Conservation (phyloP, 2,113 vertebrate genomes). For the Panthera uncia region DNA sequence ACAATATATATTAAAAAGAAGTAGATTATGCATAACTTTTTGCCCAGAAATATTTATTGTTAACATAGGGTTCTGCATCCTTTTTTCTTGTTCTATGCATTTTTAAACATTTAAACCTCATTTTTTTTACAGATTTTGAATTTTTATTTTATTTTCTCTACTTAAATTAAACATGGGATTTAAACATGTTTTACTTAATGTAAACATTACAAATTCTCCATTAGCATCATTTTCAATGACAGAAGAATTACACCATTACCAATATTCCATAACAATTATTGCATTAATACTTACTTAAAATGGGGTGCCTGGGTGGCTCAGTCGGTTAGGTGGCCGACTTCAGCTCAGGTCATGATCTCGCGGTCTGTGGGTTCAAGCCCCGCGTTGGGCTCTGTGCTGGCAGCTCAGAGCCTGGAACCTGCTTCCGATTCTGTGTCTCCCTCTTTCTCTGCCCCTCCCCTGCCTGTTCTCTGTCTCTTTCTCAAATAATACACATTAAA, state of each 20-base stretch:
- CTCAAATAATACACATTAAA: too few species aligned
- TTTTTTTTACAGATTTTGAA: not conserved
- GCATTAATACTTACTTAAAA: not conserved
- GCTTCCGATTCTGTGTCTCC: too few species aligned
- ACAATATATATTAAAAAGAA: not conserved
- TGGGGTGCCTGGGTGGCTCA: too few species aligned
- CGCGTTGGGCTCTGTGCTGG: too few species aligned
- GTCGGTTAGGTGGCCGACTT: too few species aligned
- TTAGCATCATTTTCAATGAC: not conserved
- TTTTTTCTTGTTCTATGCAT: not conserved
- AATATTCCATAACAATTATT: not conserved
- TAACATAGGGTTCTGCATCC: not conserved
- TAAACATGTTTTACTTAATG: not conserved
- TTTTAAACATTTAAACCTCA: not conserved
- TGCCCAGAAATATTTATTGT: not conserved
- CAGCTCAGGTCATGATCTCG: too few species aligned
- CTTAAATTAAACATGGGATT: not conserved
- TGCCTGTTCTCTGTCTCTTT: too few species aligned
- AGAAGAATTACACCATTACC: not conserved
- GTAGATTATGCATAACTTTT: not conserved
- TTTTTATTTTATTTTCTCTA: not conserved
- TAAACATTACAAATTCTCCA: not conserved
- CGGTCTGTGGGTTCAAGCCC: too few species aligned
- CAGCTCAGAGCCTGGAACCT: too few species aligned
- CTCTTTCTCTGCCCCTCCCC: too few species aligned